phyloP scores from a whole-genome alignment of 2,797 vertebrate genomes.

The Argya squamiceps region DNA sequence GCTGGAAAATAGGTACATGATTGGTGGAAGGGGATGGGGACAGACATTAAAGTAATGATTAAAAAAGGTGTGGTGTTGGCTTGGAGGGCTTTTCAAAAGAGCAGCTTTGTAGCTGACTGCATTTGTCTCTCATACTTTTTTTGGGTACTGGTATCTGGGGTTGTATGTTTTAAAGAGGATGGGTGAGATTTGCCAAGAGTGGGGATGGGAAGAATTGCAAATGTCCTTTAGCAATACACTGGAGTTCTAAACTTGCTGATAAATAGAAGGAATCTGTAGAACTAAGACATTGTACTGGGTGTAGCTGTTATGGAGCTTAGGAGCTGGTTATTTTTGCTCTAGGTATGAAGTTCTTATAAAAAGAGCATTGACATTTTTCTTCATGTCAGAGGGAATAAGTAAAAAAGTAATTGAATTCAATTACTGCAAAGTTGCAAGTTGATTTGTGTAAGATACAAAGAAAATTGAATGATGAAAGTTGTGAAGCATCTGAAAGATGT shows the following conservation, averaged over 20 bases:
- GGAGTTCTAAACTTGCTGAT: neutral
- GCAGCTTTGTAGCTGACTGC: neutral
- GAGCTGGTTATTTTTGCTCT: neutral
- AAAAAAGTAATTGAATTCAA: neutral
- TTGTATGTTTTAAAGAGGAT: neutral
- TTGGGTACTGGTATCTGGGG: neutral
- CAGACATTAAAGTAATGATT: neutral
- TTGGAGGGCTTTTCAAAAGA: neutral
- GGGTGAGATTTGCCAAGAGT: neutral
- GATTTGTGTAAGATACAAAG: constrained; percentile 3
- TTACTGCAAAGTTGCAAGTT: neutral
- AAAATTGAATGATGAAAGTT: constrained; percentile 4
- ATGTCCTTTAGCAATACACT: neutral
- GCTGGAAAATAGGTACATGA: fast-evolving
- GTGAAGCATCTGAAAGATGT: neutral
- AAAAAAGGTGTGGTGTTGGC: neutral
- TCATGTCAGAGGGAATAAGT: neutral
- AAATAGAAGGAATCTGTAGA: neutral
- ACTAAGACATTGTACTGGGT: neutral
- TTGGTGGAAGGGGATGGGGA: neutral
- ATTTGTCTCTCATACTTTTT: neutral
- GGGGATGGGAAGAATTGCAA: neutral
- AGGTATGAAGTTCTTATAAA: neutral
- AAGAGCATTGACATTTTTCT: neutral
- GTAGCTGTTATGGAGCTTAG: neutral